Evolutionary conservation across 2,888 invertebrate species (phyloP), one percentile per base, ranked within the genome.

Genomic region (Melanotus villosus): DNA sequence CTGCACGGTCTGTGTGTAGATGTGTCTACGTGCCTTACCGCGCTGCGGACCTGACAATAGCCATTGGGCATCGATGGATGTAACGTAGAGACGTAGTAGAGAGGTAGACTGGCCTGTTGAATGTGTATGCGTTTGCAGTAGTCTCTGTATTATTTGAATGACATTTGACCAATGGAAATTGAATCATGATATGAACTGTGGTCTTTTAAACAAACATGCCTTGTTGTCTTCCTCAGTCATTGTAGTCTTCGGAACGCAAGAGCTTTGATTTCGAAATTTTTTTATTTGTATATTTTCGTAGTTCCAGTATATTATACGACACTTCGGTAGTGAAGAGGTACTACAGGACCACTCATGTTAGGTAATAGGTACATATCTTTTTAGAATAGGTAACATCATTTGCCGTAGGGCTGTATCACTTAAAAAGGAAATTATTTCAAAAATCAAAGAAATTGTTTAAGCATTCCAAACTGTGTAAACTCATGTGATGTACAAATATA

Each of bases 1-100:
- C 80, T 83, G 83, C 83, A 83, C 83, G 83, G 83, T 83, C 81
- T 84, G 82, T 84, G 82, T 83, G 80, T 83, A 81, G 82, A 81
- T 81, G 79, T 83, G 81, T 82, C 79, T 80, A 82, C 82, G 83
- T 83, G 82, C 83, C 83, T 83, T 83, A 80, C 73, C 78, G 77
- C 78, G 78, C 75, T 67, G 78, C 74, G 79, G 80, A 78, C 73
- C 72, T 70, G 78, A 79, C 78, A 79, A 78, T 78, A 78, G 60
- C 70, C 73, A 73, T 70, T 73, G 68, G 75, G 63, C 74, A 63
- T 58, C 70, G 70, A 74, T 74, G 71, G 71, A 75, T 71, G 68
- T 73, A 68, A 65, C 69, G 72, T 73, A 74, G 73, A 73, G 64
- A 59, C 62, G 54, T 70, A 71, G 76, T 75, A 75, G 73, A 74